A percentile compares a stretch with the other conserved stretches of the same genome.
Conservation (phyloP, 2,888 invertebrate genomes). For the Seira musarum region DNA sequence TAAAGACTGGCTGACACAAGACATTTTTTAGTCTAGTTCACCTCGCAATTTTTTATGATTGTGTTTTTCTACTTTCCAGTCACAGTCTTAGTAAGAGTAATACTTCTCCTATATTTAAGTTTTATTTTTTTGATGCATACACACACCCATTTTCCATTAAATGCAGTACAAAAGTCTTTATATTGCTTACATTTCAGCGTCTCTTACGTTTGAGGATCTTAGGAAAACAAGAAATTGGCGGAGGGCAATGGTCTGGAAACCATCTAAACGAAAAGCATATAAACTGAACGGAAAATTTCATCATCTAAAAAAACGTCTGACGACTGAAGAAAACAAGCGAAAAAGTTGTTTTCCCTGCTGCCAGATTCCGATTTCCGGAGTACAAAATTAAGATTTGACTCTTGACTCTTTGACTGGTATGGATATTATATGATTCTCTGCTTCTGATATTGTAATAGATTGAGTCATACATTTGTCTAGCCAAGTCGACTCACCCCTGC, state of each 20-base stretch:
- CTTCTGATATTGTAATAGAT: no score
- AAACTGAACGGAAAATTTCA: conserved; percentile 35
- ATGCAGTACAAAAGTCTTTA: no score
- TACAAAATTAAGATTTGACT: conserved; percentile 39
- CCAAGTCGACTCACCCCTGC: no score
- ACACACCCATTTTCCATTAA: no score
- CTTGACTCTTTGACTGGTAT: conserved; percentile 2
- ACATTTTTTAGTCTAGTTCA: neutral
- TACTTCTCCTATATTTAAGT: no score
- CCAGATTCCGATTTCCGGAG: conserved; percentile 36
- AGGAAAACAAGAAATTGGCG: conserved; percentile 37
- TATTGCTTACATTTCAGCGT: no score
- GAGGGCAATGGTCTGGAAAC: conserved; percentile 53
- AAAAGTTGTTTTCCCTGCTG: conserved; percentile 35
- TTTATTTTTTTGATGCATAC: no score
- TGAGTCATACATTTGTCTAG: no score
- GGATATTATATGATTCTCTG: neutral
- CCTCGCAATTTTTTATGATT: neutral
- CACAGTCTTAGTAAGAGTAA: no score
- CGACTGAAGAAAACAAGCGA: neutral
- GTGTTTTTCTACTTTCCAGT: neutral
- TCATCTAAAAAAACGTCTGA: neutral
- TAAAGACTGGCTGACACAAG: neutral
- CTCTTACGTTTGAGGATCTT: no score
- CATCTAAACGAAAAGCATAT: no score